Conservation (phyloP, 1,140 invertebrate species). For the Sesamia nonagrioides region DNA sequence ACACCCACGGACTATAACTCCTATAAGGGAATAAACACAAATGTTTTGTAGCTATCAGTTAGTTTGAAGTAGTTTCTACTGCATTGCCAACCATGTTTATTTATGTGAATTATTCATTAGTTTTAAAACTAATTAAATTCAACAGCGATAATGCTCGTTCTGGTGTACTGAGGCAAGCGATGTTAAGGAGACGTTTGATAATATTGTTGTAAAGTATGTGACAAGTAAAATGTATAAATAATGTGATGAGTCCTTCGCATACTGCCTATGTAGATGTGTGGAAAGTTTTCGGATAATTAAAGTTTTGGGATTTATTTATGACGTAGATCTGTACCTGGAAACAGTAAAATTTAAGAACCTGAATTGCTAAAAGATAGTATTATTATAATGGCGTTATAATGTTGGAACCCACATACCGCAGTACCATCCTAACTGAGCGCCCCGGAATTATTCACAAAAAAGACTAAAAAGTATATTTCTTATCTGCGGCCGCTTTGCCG, state of each 20-base stretch:
- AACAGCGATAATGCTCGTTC: conserved; percentile 15
- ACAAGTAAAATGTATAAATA: too few species aligned
- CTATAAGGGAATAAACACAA: conserved; percentile 15
- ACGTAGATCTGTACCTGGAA: too few species aligned
- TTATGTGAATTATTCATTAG: conserved; percentile 37
- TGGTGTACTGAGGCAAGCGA: not conserved
- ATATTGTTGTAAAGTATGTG: not conserved
- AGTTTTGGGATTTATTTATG: too few species aligned
- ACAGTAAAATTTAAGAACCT: not conserved
- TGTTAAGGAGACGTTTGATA: not conserved
- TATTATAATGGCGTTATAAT: not conserved
- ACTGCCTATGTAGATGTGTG: too few species aligned
- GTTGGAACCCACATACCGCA: not conserved
- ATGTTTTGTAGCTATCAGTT: conserved; percentile 28
- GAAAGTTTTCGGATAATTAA: too few species aligned
- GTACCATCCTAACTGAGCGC: not conserved
- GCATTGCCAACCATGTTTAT: conserved; percentile 20
- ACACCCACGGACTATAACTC: conserved; percentile 5
- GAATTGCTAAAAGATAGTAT: not conserved
- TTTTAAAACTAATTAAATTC: conserved; percentile 45
- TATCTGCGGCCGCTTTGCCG: conserved; percentile 25
- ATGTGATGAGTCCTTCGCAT: too few species aligned
- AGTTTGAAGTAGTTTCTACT: not conserved
- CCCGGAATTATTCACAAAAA: conserved; percentile 34
- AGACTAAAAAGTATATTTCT: conserved; percentile 23